These are phyloP conservation scores for Coendou prehensilis DNA, from an alignment of 2,797 vertebrate genomes.

Conservation along the genomic window DNA sequence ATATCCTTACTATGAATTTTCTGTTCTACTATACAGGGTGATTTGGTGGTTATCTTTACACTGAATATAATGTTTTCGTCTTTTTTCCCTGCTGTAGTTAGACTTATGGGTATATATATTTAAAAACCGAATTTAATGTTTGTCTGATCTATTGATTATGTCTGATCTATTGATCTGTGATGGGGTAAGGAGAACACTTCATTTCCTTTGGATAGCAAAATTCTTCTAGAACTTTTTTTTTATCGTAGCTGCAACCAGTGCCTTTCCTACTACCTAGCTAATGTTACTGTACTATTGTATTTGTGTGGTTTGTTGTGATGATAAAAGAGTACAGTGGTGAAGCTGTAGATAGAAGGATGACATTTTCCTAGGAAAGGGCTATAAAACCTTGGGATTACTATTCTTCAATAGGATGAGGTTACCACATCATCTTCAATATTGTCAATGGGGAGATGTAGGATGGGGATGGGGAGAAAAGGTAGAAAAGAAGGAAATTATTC, in stretches of 20 bases:
- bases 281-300: not conserved
- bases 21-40: not conserved
- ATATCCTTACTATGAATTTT: not conserved
- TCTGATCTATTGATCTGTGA: not conserved
- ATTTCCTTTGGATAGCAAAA: not conserved
- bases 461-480: not conserved
- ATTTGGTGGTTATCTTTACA: not conserved
- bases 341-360: not conserved
- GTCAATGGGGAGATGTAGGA: not conserved
- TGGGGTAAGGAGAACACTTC: not conserved
- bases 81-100: not conserved
- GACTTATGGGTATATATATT: not conserved
- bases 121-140: not conserved
- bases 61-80: not conserved
- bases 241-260: not conserved
- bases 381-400: not conserved
- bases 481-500: not conserved
- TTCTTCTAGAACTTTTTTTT: not conserved
- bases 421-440: not conserved
- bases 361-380: not conserved
- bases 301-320: not conserved
- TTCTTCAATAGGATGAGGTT: not conserved
- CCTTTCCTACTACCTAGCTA: not conserved
- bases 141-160: not conserved
- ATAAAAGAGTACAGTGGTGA: not conserved